Evolutionary conservation across 2,888 invertebrate species (phyloP), one percentile per base, ranked within the genome.

Genomic region (Allacma fusca): DNA sequence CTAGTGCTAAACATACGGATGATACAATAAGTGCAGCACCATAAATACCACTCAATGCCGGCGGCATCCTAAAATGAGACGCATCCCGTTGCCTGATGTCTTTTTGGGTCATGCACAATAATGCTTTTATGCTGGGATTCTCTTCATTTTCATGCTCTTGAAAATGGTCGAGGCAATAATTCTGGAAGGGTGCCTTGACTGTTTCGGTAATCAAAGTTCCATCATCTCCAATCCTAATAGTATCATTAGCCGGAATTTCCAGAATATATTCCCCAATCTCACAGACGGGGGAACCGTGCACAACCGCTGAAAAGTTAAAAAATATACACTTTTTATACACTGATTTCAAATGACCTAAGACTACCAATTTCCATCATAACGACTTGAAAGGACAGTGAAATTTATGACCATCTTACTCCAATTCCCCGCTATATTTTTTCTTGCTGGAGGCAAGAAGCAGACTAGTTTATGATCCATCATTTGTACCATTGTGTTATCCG

Each of bases 111-210:
- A 81, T 78, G 59, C 82, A 82, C 50, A 79, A 24, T 57, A 81
- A 71, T 21, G 76, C 78, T 62, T 80, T 80, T 1, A 80, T 68
- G 13, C 50, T 67, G 23, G 80, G 79, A 44, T 57, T 50, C n/a
- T 65, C 44, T 21, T 57, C 64, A 28, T 43, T 57, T 21, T 72
- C 29, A 23, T 28, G 24, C 59, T 81, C 76, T 7, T 50, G 68
- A 62, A 84, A 82, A 73, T 82, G 80, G 73, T 84, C 84, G 26
- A 84, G 23, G 44, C 84, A 84, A 70, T 84, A 84, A 62, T 78
- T 75, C 4, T 79, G 77, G 40, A 82, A 83, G 0, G 81, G 78
- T 19, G 77, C 78, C 64, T 69, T 75, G 19, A 80, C 69, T 1
- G 75, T 29, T 28, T 65, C 26, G 0, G 80, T 77, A 0, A 78